Evolutionary conservation across 1,140 invertebrate genomes (phyloP).

Genomic region (Halictus rubicundus): DNA sequence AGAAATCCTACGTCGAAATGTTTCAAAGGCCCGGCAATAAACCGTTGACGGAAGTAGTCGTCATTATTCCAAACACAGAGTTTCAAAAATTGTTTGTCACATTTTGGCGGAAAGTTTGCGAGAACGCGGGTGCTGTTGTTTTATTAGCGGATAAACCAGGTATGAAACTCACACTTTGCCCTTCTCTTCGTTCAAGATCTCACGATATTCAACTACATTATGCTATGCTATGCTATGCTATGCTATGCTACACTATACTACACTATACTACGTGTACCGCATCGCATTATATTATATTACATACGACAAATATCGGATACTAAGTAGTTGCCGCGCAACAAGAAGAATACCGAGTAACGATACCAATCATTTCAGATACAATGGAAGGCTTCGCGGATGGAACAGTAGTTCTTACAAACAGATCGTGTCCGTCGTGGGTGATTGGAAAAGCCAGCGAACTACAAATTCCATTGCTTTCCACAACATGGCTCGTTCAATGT

Average conservation of each 20-base stretch:
- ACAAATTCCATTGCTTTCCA: constrained; percentile 82
- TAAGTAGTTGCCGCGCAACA: no score
- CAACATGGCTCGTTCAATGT: constrained; percentile 82
- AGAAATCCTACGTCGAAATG: constrained; percentile 78
- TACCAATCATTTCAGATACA: constrained; percentile 61
- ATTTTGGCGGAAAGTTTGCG: constrained; percentile 83
- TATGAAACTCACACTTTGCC: constrained; percentile 31
- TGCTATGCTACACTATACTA: no score
- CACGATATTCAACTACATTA: no score
- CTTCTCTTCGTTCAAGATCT: no score
- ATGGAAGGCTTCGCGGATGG: constrained; percentile 78
- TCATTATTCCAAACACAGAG: constrained; percentile 79
- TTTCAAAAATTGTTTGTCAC: constrained; percentile 79
- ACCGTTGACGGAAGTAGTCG: constrained; percentile 80
- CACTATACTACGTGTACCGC: no score
- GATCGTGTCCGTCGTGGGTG: constrained; percentile 81
- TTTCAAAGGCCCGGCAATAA: constrained; percentile 77
- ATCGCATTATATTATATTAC: no score
- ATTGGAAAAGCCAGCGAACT: constrained; percentile 80
- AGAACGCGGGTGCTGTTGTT: constrained; percentile 82
- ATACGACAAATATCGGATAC: no score
- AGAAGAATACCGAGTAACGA: neutral
- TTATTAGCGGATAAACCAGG: constrained; percentile 73
- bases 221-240: no score
- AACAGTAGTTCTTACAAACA: constrained; percentile 80